These are phyloP conservation scores for Sibirionetta formosa DNA, from an alignment of 2,797 vertebrate genomes.

Conservation along the genomic window DNA sequence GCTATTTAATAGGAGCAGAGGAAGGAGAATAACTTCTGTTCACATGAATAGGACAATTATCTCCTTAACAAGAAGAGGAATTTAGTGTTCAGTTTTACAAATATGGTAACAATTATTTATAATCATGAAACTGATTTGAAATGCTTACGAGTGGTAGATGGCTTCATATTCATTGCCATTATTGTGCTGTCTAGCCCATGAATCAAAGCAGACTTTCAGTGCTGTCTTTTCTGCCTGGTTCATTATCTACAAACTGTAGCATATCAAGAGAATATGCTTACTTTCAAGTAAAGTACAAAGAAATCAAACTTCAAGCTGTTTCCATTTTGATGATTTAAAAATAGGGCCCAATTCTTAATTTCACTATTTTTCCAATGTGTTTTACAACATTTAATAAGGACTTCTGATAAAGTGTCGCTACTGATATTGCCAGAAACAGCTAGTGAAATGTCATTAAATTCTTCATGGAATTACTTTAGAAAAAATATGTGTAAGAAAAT, in stretches of 20 bases:
- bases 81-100: conserved; percentile 56
- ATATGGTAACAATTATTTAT: conserved; percentile 62
- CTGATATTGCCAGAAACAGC: background rate
- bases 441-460: background rate
- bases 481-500: background rate
- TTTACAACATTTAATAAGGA: conserved; percentile 6
- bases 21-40: conserved; percentile 31
- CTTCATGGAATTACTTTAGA: background rate
- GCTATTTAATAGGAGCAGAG: conserved; percentile 18
- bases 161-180: conserved; percentile 46
- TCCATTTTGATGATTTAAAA: conserved; percentile 55
- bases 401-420: conserved; percentile 23
- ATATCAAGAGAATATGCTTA: conserved; percentile 69
- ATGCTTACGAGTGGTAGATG: conserved; percentile 42
- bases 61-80: conserved; percentile 52
- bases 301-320: conserved; percentile 73
- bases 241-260: conserved; percentile 57
- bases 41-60: conserved; percentile 47
- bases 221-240: conserved; percentile 62
- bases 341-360: conserved; percentile 4
- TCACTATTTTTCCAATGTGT: background rate
- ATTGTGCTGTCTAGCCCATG: conserved; percentile 22
- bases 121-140: conserved; percentile 56
- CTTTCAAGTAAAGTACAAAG: conserved; percentile 72
- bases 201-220: conserved; percentile 66